Conservation (phyloP, 2,113 vertebrate species). For the Blennius ocellaris region DNA sequence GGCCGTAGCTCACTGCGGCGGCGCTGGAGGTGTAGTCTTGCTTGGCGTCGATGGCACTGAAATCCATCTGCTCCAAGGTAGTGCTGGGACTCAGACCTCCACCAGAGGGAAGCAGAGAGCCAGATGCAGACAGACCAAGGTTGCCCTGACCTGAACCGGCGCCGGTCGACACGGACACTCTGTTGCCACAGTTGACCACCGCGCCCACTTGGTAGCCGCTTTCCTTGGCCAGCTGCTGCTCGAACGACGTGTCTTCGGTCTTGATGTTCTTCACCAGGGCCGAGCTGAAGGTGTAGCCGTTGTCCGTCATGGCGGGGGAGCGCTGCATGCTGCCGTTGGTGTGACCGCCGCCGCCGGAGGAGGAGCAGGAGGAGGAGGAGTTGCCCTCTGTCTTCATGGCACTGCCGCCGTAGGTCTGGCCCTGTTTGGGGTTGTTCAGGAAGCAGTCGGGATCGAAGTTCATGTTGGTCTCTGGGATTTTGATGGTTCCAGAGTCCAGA, state of each 20-base stretch:
- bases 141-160: slow-evolving; percentile 83
- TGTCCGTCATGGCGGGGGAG: slow-evolving; percentile 87
- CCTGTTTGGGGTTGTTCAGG: slow-evolving; percentile 99
- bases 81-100: slow-evolving; percentile 98
- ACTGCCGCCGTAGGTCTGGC: slow-evolving; percentile 97
- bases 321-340: slow-evolving; percentile 86
- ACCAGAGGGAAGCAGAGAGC: slow-evolving; percentile 93
- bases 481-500: slow-evolving; percentile 90
- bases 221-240: slow-evolving; percentile 97
- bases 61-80: slow-evolving; percentile 99
- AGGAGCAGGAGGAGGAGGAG: slow-evolving; percentile 75
- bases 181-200: slow-evolving; percentile 79
- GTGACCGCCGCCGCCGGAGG: slow-evolving; percentile 76
- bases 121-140: slow-evolving; percentile 88
- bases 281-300: slow-evolving; percentile 88
- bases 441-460: slow-evolving; percentile 99
- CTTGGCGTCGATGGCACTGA: slow-evolving; percentile 98
- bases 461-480: slow-evolving; percentile 96
- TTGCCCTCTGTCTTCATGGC: slow-evolving; percentile 92
- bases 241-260: slow-evolving; percentile 98
- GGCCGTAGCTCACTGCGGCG: slow-evolving; percentile 85
- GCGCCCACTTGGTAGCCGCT: slow-evolving; percentile 84
- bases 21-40: slow-evolving; percentile 89
- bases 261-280: slow-evolving; percentile 96
- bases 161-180: slow-evolving; percentile 84